Evolutionary conservation across 30 jellyfish, hydroid and myxozoan species (phyloP), one percentile per base, ranked within the genome.

Genomic region (Aurelia sp.): DNA sequence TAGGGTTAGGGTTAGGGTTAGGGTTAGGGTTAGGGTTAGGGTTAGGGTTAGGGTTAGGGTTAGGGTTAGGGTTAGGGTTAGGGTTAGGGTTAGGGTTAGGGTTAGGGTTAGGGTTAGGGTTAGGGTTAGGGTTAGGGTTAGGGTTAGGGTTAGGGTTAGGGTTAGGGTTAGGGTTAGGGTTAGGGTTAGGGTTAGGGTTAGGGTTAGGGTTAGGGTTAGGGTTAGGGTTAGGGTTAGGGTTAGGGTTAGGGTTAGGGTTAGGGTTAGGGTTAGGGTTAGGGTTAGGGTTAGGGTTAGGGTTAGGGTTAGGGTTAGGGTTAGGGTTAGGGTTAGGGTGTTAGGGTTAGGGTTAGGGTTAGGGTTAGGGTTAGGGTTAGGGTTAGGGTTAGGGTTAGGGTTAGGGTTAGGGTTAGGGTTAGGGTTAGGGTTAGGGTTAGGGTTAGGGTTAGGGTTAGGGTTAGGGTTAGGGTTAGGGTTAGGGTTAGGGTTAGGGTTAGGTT

Each of bases 121-220:
- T 35, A 35, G 44, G 44, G 44, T 35, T 35, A 35, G 44, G 44
- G 44, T 35, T 35, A 35, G 44, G 41, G 82, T 63, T 78, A 78
- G 82, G 66, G 82, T 63, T 78, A 60, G 80, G 89, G 80, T 78
- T 58, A 78, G 80, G 89, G 82, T 78, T 60, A 61, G 87, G 87
- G 87, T 76, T 51, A 78, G 89, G 89, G 80, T 35, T 35, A 35
- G 44, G 44, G 44, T 35, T 35, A 35, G 44, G 44, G 44, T 35
- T 35, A 35, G 44, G 44, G 44, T 35, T 35, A 35, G 44, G 44
- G 44, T 35, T 35, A 35, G 44, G 44, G 44, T 35, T 35, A 35
- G 44, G 44, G 44, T 35, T 35, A 35, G 44, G 44, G 44, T 35
- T 35, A 35, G 44, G 44, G 44, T 35, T 35, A 35, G 44, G 44